A percentile compares a stretch with the other conserved stretches of the same genome.
Conservation (phyloP, 2,113 vertebrate species). For the Ameiurus melas region DNA sequence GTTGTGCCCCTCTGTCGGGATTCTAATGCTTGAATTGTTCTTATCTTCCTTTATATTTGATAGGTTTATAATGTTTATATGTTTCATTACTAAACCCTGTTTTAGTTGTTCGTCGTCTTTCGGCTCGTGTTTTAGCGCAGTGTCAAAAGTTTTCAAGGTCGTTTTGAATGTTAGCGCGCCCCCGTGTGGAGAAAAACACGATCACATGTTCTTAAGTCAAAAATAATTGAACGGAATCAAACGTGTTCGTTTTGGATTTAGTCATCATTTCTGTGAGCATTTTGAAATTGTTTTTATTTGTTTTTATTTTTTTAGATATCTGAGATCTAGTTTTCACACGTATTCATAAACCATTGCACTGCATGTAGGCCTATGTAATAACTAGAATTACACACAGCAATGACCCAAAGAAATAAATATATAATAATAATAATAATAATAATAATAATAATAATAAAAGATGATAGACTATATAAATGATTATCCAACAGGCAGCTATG, state of each 20-base stretch:
- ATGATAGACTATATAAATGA: background rate
- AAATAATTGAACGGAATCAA: background rate
- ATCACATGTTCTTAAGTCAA: background rate
- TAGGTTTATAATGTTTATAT: background rate
- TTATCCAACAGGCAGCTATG: background rate
- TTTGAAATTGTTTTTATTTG: background rate
- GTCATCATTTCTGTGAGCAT: background rate
- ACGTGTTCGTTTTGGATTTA: background rate
- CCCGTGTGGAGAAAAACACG: background rate
- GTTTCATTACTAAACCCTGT: background rate
- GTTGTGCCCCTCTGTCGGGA: no score
- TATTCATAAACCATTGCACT: background rate
- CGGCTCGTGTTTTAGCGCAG: no score
- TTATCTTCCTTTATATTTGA: background rate
- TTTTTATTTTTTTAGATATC: background rate
- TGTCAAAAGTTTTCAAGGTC: no score
- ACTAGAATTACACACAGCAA: background rate
- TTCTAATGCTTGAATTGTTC: background rate
- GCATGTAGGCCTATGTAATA: no score
- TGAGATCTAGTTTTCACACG: background rate
- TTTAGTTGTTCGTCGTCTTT: background rate
- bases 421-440: background rate
- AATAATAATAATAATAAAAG: background rate
- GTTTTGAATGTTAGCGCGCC: conserved; percentile 23
- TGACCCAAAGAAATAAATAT: background rate